Evolutionary conservation across 2,113 vertebrate species (phyloP), one percentile per base, ranked within the genome.

Genomic region (Phainopepla nitens): DNA sequence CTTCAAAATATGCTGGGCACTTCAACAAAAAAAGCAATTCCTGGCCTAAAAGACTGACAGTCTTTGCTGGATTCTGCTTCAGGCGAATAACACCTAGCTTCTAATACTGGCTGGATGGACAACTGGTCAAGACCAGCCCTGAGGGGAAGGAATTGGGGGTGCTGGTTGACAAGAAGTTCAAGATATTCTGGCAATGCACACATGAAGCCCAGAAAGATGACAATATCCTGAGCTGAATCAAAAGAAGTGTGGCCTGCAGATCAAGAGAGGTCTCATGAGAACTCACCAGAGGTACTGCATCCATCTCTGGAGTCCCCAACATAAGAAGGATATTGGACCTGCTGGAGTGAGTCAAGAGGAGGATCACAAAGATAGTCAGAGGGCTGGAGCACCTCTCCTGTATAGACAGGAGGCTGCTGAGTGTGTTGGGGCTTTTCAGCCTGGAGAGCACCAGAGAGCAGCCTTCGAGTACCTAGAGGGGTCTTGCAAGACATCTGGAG

Each of bases 11-110:
- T 56, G 18, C 51, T 86, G 65, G 76, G 12, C 45, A 76, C n/a
- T 90, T 90, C 39, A 93, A 80, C 23, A 73, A 51, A 62, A 81
- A 96, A 93, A 73, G 22, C 13, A 56, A 50, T 68, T 77, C 44
- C 27, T 87, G 90, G 72, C 53, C 72, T 75, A 45, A 72, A 94
- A 41, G 51, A 15, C 51, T 88, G 56, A 36, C n/a, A 47, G 19
- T 47, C n/a, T 82, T 24, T 57, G 39, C 58, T 94, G 62, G 24
- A 39, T 90, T 86, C 76, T 84, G 41, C 57, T 56, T 53, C 79
- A 44, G 19, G 56, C 3, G 4, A 81, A 47, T 64, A 82, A 66
- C 28, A 73, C 58, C 16, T 66, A 58, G 10, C 6, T 89, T 78
- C 50, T 39, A n/a, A 39, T 69, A 69, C 11, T 61, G 19, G 19